A percentile compares a stretch with the other conserved stretches of the same genome.
Evolutionary conservation across 2,113 vertebrate genomes (phyloP).

Genomic region (Procavia capensis): DNA sequence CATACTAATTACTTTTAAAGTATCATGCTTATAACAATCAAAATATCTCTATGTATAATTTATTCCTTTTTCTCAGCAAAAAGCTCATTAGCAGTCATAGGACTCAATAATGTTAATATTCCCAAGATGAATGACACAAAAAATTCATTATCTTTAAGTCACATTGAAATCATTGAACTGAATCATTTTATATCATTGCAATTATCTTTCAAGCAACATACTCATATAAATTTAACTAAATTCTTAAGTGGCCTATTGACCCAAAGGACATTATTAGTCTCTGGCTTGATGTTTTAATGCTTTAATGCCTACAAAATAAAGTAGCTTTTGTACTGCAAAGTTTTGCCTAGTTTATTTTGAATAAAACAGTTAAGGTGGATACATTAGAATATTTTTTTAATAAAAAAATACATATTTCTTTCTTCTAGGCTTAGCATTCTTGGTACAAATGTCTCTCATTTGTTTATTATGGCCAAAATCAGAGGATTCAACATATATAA

Average conservation of each 20-base stretch:
- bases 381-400: background rate
- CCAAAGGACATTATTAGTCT: constrained; percentile 60
- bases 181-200: constrained; percentile 81
- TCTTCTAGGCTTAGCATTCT: background rate
- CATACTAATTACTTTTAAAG: constrained; percentile 71
- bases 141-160: constrained; percentile 80
- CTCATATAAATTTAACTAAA: constrained; percentile 79
- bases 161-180: constrained; percentile 76
- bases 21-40: constrained; percentile 41
- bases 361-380: background rate
- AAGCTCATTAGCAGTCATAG: constrained; percentile 70
- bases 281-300: constrained; percentile 72
- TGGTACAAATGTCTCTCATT: background rate
- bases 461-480: background rate
- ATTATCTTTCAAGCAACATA: constrained; percentile 77
- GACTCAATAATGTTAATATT: constrained; percentile 78
- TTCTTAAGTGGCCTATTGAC: constrained; percentile 77
- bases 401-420: background rate
- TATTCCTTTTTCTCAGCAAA: constrained; percentile 57
- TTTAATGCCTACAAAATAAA: constrained; percentile 69
- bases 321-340: constrained; percentile 53
- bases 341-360: constrained; percentile 28
- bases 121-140: constrained; percentile 70
- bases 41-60: constrained; percentile 39
- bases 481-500: background rate